These are phyloP conservation scores for Atlantisia rogersi DNA, from an alignment of 2,113 vertebrate genomes.

Conservation along the genomic window DNA sequence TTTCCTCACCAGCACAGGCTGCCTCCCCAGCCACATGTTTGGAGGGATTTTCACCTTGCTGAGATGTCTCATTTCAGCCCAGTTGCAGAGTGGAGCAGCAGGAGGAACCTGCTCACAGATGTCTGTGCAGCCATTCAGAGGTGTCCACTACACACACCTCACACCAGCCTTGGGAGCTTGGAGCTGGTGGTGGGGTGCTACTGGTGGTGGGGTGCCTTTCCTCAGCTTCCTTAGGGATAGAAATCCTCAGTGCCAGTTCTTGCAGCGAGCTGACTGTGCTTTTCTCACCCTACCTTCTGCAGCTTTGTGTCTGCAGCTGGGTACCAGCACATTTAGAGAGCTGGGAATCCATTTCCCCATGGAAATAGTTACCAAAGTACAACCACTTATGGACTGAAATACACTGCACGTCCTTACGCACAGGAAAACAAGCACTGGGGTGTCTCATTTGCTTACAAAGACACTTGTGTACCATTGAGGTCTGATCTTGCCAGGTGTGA, in stretches of 20 bases:
- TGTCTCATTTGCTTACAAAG: not conserved
- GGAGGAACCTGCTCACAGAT: not conserved
- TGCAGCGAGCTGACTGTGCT: rapidly evolving
- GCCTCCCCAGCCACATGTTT: not conserved
- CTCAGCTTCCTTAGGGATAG: not conserved
- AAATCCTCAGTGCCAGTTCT: not conserved
- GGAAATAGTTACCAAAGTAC: not conserved
- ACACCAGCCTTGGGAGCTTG: not conserved
- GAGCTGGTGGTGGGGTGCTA: not conserved
- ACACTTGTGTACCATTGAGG: not conserved
- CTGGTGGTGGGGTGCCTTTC: not conserved
- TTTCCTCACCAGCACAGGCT: not conserved
- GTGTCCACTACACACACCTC: not conserved
- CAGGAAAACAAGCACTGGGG: not conserved
- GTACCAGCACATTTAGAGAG: not conserved
- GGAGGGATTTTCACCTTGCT: not conserved
- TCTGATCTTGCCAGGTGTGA: not conserved
- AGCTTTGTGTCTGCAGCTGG: not conserved
- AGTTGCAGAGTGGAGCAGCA: not conserved
- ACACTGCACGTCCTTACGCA: not conserved
- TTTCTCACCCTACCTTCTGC: not conserved
- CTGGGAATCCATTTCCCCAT: not conserved
- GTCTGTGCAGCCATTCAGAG: rapidly evolving
- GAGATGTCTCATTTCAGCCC: not conserved
- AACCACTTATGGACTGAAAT: not conserved